Evolutionary conservation across 2,797 vertebrate genomes (phyloP), one percentile per base, ranked within the genome.

Genomic region (Amazona finschi): DNA sequence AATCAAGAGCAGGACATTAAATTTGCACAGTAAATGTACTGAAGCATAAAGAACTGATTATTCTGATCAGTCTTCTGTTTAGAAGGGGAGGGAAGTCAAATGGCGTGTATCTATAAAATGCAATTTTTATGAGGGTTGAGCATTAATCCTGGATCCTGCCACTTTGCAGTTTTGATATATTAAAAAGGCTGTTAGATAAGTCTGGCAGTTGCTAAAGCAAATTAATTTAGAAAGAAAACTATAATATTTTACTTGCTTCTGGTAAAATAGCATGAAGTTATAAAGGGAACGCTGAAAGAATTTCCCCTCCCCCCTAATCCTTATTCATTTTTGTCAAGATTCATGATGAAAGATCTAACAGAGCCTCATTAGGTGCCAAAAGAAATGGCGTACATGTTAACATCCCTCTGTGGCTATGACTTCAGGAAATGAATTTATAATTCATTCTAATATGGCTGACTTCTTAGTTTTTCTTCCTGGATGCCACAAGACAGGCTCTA

Each of bases 401-500:
- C 81, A 90, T 91, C 72, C 60, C 89, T 96, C 81, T 86, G 3
- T 52, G 87, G 89, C 94, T 96, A 22, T 81, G 33, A 86, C 81
- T 96, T 70, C 70, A 94, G 90, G 78, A 97, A 97, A 95, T 95
- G 62, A 87, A 95, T 97, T 95, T 93, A 43, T 91, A 72, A 85
- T 93, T 95, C 25, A 91, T 90, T 41, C 12, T 80, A 78, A 80
- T 90, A 65, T 38, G 64, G 47, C 79, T 88, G 74, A 80, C 69
- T 91, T 80, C 33, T 78, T 78, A 91, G 38, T 69, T 18, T 66
- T 89, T 90, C 74, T 95, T 95, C 65, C 73, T 85, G 53, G 52
- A 89, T 95, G 69, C 89, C 92, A 76, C 28, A 81, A 89, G 82
- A 90, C 38, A 60, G 39, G n/a, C 33, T 91, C 33, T 75, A 87